Base-by-base conservation (phyloP, 2,888 invertebrate genomes). In the Notodonta dromedarius region DNA sequence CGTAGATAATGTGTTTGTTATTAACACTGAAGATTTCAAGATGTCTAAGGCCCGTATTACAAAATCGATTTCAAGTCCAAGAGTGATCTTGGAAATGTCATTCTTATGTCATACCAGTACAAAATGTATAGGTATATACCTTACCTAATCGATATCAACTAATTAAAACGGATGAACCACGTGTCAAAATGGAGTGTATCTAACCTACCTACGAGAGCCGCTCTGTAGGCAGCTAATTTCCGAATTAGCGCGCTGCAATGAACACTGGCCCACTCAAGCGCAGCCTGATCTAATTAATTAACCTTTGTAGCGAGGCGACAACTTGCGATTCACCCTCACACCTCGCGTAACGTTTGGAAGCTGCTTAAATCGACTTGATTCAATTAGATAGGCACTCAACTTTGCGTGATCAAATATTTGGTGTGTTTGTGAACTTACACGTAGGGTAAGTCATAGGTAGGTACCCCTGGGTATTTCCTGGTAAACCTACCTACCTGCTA, bases 231-330 rank as follows among this genome's bases (percentile, higher is more conserved):
- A 73, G 77, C 83, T 89, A 90, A 91, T 91, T 92, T 87, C 78
- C 82, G 82, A 91, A 91, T 92, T 92, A 91, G 83, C 81, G 82
- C 71, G 76, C 78, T 80, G 85, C 86, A 84, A 84, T 84, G 85
- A 87, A 84, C 81, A 87, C 78, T 77, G 77, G 78, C 80, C 83
- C 90, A 89, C 89, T 90, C 88, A 84, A 82, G 86, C 87, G 87
- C 84, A 80, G 73, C 67, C 76, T 83, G 86, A 91, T 90, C 84
- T 83, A 85, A 89, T 91, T 90, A 89, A 88, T 88, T 87, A 85
- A 84, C 86, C 86, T 88, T 88, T 87, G 85, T 84, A 84, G 82
- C 65, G 65, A 67, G 69, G 69, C 69, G 70, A 70, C 77, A 76
- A 77, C 75, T 74, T 69, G 65, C 71, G 73, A 73, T 76, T 71